phyloP scores from a whole-genome alignment of 2,113 vertebrate genomes.

The Lynx canadensis region DNA sequence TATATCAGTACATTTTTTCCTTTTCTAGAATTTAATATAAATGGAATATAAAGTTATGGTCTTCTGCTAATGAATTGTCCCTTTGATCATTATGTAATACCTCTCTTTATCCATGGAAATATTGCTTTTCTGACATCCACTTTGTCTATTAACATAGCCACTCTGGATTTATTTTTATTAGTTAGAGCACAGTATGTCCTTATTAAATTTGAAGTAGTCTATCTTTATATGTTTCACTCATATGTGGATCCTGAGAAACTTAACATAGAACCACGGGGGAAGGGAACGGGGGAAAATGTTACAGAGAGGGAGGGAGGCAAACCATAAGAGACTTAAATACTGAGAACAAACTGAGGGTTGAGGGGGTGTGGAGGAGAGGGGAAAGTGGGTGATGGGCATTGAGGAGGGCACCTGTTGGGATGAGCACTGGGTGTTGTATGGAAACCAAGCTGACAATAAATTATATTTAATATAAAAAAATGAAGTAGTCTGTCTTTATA shows the following conservation, averaged over 20 bases:
- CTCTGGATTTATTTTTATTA: background rate
- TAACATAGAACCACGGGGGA: no score
- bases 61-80: background rate
- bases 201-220: background rate
- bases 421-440: no score
- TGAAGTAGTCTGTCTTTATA: background rate
- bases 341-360: no score
- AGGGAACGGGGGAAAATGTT: no score
- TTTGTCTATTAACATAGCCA: background rate
- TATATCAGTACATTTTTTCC: background rate
- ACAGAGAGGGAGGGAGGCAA: no score
- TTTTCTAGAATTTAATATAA: slow-evolving; percentile 18
- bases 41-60: background rate
- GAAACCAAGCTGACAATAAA: no score
- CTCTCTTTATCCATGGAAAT: background rate
- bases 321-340: no score
- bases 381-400: no score
- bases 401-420: no score
- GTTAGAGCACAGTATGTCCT: background rate
- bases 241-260: no score
- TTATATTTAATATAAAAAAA: no score
- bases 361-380: no score
- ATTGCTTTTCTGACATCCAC: background rate
- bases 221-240: background rate
- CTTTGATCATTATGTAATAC: background rate